Evolutionary conservation across 2,797 vertebrate species (phyloP).

Genomic region (Diceros bicornis): DNA sequence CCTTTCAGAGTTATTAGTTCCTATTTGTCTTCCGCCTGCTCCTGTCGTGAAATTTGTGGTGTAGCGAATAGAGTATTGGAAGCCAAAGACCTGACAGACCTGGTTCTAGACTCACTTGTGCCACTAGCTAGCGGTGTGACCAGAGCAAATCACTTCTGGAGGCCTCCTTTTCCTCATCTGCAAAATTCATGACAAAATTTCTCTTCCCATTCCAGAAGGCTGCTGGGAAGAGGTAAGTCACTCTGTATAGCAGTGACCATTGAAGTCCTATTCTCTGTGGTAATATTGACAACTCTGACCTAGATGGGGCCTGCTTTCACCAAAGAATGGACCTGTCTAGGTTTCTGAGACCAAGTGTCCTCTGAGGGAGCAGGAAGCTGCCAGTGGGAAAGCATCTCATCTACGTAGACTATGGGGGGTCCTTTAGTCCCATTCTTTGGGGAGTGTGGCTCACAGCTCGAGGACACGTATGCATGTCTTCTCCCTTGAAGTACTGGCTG

Average conservation of each 20-base stretch:
- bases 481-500: background rate
- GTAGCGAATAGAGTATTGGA: background rate
- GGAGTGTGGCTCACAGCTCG: background rate
- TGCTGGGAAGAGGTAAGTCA: background rate
- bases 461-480: background rate
- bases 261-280: background rate
- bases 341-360: background rate
- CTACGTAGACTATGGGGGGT: background rate
- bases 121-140: background rate
- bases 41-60: background rate
- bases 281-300: background rate
- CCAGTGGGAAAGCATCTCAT: background rate
- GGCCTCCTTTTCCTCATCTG: background rate
- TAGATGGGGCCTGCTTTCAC: background rate
- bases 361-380: background rate
- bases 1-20: background rate
- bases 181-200: background rate
- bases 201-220: background rate
- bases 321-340: background rate
- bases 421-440: background rate
- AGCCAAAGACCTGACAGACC: background rate
- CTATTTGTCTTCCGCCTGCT: background rate
- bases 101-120: background rate
- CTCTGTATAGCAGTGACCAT: background rate
- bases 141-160: background rate